Evolutionary conservation across 2,888 invertebrate genomes (phyloP).

Genomic region (Diaphora mendica): DNA sequence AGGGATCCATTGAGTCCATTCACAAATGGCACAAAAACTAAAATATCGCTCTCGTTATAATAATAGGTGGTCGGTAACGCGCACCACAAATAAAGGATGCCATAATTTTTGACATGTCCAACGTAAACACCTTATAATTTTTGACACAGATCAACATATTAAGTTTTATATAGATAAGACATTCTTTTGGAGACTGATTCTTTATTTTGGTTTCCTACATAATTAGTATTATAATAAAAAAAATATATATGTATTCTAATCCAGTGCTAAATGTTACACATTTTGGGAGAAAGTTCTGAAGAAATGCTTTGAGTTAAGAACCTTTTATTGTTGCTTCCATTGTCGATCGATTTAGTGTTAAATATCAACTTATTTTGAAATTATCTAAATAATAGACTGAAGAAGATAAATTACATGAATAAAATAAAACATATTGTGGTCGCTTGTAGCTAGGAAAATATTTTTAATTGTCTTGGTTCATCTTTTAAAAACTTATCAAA

Average conservation of each 20-base stretch:
- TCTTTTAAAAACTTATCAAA: background rate
- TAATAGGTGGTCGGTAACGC: conserved; percentile 69
- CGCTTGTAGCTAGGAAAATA: background rate
- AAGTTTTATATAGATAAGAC: conserved; percentile 16
- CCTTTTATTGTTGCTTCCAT: too few species aligned
- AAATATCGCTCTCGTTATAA: conserved; percentile 67
- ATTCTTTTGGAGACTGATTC: background rate
- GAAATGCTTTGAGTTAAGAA: too few species aligned
- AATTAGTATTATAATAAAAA: too few species aligned
- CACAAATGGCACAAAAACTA: conserved; percentile 76
- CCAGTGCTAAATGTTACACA: too few species aligned
- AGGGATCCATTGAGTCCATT: conserved; percentile 71
- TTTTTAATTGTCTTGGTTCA: background rate
- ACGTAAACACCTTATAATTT: conserved; percentile 76
- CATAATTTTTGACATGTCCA: conserved; percentile 78
- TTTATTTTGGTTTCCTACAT: too few species aligned
- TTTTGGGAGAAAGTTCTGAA: too few species aligned
- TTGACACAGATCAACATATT: conserved; percentile 57
- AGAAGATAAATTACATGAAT: background rate
- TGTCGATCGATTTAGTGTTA: too few species aligned
- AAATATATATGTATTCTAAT: too few species aligned
- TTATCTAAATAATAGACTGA: background rate
- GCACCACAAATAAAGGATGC: conserved; percentile 71
- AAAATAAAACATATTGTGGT: background rate
- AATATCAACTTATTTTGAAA: background rate